Evolutionary conservation across 2,113 vertebrate species (phyloP).

Genomic region (Neodon shergylaensis): DNA sequence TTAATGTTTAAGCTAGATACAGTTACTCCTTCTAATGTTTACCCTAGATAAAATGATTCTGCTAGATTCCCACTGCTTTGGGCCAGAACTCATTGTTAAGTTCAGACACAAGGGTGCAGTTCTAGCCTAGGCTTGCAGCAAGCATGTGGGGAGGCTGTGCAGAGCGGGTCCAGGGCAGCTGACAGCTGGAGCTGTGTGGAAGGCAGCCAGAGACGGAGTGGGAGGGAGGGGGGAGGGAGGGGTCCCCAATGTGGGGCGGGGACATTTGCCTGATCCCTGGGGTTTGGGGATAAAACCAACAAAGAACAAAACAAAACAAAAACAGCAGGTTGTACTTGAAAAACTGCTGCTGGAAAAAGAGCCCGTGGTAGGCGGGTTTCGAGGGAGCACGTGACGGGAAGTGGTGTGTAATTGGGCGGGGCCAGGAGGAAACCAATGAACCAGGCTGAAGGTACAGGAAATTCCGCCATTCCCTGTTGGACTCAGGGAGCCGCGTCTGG

Average conservation of each 20-base stretch:
- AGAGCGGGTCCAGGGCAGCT: not conserved
- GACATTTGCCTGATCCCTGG: not conserved
- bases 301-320: no score
- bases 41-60: no score
- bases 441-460: not conserved
- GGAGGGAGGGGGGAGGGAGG: not conserved
- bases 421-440: not conserved
- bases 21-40: no score
- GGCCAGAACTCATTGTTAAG: no score
- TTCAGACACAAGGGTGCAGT: not conserved
- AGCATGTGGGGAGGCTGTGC: not conserved
- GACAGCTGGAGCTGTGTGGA: not conserved
- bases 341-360: not conserved
- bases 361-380: no score
- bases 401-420: no score
- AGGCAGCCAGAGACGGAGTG: not conserved
- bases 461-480: not conserved
- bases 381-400: not conserved
- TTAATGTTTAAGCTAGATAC: no score
- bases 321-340: not conserved
- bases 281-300: not conserved
- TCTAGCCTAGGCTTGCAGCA: not conserved
- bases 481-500: no score
- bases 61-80: no score
- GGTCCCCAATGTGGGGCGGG: not conserved